These are phyloP conservation scores for Rugalucina vietnamica DNA, from an alignment of 2,888 invertebrate genomes.

Conservation along the genomic window DNA sequence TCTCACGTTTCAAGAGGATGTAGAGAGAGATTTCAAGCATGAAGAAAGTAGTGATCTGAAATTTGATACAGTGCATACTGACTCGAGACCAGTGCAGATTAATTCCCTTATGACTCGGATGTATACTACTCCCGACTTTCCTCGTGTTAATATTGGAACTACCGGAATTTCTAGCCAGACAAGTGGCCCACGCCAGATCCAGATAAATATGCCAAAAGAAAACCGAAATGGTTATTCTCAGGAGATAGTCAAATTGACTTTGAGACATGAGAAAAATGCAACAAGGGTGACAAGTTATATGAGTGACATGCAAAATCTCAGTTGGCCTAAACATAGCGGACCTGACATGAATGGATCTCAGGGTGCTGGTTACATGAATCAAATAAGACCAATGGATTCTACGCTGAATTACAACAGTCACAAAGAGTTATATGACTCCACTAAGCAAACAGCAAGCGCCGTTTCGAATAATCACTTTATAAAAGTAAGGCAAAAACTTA, in stretches of 20 bases:
- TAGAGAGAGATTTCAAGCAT: slow-evolving; percentile 17
- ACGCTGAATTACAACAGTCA: slow-evolving; percentile 6
- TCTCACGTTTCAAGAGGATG: slow-evolving; percentile 40
- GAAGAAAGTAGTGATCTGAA: neutral
- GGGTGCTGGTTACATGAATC: neutral
- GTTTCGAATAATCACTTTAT: slow-evolving; percentile 47
- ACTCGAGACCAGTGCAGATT: neutral
- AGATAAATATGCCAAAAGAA: slow-evolving; percentile 62
- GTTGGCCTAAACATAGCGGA: slow-evolving; percentile 7
- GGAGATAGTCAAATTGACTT: slow-evolving; percentile 69
- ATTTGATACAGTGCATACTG: neutral
- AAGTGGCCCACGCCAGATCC: slow-evolving; percentile 49
- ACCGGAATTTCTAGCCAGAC: neutral
- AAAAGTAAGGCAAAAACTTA: slow-evolving; percentile 44
- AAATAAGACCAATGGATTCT: neutral
- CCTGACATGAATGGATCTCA: neutral
- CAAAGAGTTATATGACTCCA: slow-evolving; percentile 34
- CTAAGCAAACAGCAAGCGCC: slow-evolving; percentile 37
- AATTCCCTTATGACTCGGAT: slow-evolving; percentile 12
- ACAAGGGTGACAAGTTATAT: slow-evolving; percentile 74
- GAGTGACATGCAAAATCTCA: slow-evolving; percentile 67
- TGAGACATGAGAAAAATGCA: slow-evolving; percentile 71
- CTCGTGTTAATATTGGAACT: slow-evolving; percentile 29
- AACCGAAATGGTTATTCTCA: slow-evolving; percentile 50
- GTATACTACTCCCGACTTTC: slow-evolving; percentile 31